Conservation (phyloP, 2,113 vertebrate species). For the Vimba vimba region DNA sequence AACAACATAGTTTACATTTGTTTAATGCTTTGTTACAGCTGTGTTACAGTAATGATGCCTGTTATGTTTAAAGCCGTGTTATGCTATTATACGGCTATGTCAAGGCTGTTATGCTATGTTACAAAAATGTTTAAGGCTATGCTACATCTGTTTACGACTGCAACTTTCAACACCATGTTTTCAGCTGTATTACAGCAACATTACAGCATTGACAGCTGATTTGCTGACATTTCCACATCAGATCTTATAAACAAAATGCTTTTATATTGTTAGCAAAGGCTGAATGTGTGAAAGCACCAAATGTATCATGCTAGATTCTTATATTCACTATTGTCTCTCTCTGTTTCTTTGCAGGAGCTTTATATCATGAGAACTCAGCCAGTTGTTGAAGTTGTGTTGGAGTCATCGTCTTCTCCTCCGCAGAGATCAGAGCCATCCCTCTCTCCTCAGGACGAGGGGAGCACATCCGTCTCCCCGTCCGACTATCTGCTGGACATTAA, state of each 20-base stretch:
- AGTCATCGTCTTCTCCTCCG: constrained; percentile 64
- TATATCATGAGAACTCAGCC: constrained; percentile 65
- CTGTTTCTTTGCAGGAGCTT: constrained; percentile 70
- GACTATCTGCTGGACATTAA: constrained; percentile 91
- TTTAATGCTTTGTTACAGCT: neutral
- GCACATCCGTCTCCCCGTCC: constrained; percentile 60
- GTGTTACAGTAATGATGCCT: neutral
- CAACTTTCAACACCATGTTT: neutral
- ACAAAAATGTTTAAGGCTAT: neutral
- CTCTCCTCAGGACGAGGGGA: constrained; percentile 57
- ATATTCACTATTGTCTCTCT: neutral
- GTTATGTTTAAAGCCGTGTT: neutral
- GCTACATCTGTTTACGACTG: neutral
- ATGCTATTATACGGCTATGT: neutral
- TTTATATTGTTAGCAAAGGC: neutral
- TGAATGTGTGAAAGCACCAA: neutral
- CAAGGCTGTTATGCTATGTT: neutral
- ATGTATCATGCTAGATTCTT: neutral
- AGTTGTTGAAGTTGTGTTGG: constrained; percentile 60
- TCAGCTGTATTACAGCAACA: neutral
- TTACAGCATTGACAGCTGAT: neutral
- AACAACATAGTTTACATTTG: neutral
- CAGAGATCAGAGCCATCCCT: constrained; percentile 72
- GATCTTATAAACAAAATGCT: neutral
- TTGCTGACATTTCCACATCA: neutral